Evolutionary conservation across 1,140 invertebrate genomes (phyloP).

Genomic region (Hycleus cichorii): DNA sequence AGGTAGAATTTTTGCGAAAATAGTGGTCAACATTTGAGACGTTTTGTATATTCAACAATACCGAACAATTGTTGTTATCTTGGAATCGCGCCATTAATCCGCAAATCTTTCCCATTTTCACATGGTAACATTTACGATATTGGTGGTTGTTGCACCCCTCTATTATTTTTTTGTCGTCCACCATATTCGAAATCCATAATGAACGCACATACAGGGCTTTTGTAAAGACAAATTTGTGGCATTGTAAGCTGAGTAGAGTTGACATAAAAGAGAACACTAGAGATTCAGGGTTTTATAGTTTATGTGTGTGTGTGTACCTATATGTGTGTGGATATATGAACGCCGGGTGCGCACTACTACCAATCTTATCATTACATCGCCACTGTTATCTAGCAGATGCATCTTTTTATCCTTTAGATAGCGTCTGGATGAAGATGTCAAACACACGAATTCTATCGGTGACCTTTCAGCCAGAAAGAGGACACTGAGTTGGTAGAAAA

Average conservation of each 20-base stretch:
- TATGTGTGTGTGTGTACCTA: not conserved
- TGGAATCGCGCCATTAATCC: not conserved
- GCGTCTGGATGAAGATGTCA: conserved; percentile 33
- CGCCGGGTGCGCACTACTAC: conserved; percentile 26
- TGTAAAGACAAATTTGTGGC: conserved; percentile 33
- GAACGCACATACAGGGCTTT: conserved; percentile 24
- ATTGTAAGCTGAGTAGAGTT: conserved; percentile 28
- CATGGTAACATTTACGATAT: not conserved
- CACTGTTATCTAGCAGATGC: conserved; percentile 30
- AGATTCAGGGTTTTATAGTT: conserved; percentile 9
- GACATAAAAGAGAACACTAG: conserved; percentile 29
- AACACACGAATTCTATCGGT: conserved; percentile 25
- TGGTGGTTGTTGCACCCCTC: not conserved
- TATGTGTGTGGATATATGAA: too few relatives aligned
- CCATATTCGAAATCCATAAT: conserved; percentile 10
- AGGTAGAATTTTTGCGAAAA: conserved; percentile 27
- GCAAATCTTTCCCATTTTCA: not conserved
- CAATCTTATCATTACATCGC: conserved; percentile 28
- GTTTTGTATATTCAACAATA: conserved; percentile 13
- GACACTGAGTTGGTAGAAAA: too few relatives aligned
- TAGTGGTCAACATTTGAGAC: too few relatives aligned
- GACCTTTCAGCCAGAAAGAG: too few relatives aligned
- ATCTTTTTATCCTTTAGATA: conserved; percentile 31
- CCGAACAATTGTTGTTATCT: not conserved
- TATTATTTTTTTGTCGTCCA: conserved; percentile 8